A percentile compares a stretch with the other conserved stretches of the same genome.
Conservation (phyloP, 2,113 vertebrate species). For the Halichoerus grypus region DNA sequence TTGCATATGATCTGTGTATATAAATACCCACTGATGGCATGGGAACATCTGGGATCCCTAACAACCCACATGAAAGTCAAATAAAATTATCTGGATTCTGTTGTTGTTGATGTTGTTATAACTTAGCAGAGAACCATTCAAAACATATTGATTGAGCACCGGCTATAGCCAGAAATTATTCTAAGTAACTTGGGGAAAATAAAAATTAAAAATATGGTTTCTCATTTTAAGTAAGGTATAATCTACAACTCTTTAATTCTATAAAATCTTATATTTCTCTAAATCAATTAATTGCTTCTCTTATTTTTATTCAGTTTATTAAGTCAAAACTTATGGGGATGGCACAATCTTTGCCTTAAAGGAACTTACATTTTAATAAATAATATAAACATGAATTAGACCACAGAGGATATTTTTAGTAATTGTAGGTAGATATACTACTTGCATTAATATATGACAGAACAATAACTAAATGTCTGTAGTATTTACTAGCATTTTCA, state of each 20-base stretch:
- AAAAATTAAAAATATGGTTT: not conserved
- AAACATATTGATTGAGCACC: not conserved
- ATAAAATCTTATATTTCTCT: not conserved
- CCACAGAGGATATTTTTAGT: not conserved
- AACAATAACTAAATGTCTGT: not conserved
- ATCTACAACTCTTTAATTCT: not conserved
- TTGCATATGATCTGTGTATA: not conserved
- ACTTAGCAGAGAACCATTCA: not conserved
- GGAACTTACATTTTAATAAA: not conserved
- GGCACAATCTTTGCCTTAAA: not conserved
- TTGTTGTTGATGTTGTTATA: not conserved
- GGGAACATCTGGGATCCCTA: not conserved
- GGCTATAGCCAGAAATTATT: not conserved
- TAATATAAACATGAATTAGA: not conserved
- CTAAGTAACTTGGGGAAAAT: not conserved
- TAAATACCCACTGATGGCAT: not conserved
- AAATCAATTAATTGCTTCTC: not conserved
- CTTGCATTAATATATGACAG: not conserved
- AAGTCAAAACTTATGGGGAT: not conserved
- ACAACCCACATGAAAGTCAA: not conserved
- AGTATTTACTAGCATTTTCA: not conserved
- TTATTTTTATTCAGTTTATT: not conserved
- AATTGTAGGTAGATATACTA: not conserved
- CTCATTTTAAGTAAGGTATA: not conserved
- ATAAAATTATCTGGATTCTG: not conserved